A percentile compares a stretch with the other conserved stretches of the same genome.
phyloP scores from a whole-genome alignment of 2,888 invertebrate genomes.

The Latrodectus hesperus region DNA sequence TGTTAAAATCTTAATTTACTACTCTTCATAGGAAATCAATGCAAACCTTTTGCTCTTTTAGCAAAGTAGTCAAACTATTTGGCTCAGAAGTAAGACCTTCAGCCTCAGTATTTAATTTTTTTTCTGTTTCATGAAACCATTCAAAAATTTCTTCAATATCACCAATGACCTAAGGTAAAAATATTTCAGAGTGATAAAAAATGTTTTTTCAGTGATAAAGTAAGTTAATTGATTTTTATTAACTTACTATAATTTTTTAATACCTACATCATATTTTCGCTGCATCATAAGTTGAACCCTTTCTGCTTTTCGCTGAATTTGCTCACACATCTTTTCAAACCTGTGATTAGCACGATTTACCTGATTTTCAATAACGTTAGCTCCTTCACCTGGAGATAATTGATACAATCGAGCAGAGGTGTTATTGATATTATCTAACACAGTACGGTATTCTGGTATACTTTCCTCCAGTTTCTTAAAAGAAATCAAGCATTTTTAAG shows the following conservation, averaged over 20 bases:
- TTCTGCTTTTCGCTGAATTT: constrained; percentile 95
- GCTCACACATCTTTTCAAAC: constrained; percentile 95
- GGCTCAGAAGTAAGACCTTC: constrained; percentile 93
- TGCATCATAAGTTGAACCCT: constrained; percentile 90
- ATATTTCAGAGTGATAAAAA: neutral
- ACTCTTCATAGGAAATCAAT: too few species aligned
- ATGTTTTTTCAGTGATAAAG: neutral
- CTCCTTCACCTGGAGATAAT: constrained; percentile 95
- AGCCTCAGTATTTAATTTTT: constrained; percentile 84
- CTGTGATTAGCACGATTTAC: constrained; percentile 94
- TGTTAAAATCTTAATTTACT: too few species aligned
- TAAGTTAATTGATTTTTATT: neutral
- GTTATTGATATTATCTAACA: constrained; percentile 90
- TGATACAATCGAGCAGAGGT: constrained; percentile 92
- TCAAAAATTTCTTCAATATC: constrained; percentile 96
- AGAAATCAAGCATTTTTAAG: constrained; percentile 2
- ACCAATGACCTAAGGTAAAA: constrained; percentile 83
- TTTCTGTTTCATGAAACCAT: constrained; percentile 96
- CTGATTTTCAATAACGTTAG: constrained; percentile 91
- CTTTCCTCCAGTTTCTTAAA: constrained; percentile 85
- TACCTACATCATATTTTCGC: constrained; percentile 74
- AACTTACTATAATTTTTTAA: neutral
- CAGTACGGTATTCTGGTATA: constrained; percentile 85
- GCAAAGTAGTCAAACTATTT: constrained; percentile 87
- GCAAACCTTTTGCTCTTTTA: constrained; percentile 87